phyloP scores from a whole-genome alignment of 1,140 invertebrate genomes.

The Ceratina australensis region DNA sequence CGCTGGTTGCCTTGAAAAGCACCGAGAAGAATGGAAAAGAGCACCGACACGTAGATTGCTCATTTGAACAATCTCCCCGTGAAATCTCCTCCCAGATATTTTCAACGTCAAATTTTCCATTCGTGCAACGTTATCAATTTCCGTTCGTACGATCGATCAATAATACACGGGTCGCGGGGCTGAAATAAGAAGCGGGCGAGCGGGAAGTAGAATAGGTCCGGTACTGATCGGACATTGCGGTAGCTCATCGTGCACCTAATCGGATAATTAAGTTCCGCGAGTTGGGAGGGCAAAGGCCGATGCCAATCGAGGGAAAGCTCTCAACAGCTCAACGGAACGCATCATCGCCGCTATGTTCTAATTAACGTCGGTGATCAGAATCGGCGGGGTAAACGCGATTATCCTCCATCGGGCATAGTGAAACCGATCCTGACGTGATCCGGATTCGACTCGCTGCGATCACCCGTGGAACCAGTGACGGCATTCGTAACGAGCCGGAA shows the following conservation, averaged over 20 bases:
- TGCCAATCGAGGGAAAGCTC: conserved; percentile 63
- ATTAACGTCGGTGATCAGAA: conserved; percentile 77
- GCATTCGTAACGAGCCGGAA: conserved; percentile 39
- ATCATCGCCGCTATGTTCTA: conserved; percentile 72
- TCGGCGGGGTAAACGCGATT: conserved; percentile 73
- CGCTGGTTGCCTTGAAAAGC: conserved; percentile 4
- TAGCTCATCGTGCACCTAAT: conserved; percentile 62
- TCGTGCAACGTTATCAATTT: background rate
- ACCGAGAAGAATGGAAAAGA: conserved; percentile 1
- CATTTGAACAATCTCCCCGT: background rate
- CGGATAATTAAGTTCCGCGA: conserved; percentile 71
- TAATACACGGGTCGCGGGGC: too few relatives aligned
- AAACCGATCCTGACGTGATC: conserved; percentile 70
- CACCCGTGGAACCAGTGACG: conserved; percentile 61
- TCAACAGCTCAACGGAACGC: conserved; percentile 60
- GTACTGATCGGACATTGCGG: conserved; percentile 44
- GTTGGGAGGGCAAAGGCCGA: conserved; percentile 59
- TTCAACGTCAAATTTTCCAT: too few relatives aligned
- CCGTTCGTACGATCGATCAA: background rate
- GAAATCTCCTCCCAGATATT: background rate
- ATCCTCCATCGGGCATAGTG: conserved; percentile 56
- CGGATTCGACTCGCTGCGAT: conserved; percentile 64
- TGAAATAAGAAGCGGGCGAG: background rate
- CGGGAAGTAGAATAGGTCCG: background rate
- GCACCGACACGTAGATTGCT: background rate